Conservation (phyloP, 2,797 vertebrate species). For the Enteromius unitaeniatus region DNA sequence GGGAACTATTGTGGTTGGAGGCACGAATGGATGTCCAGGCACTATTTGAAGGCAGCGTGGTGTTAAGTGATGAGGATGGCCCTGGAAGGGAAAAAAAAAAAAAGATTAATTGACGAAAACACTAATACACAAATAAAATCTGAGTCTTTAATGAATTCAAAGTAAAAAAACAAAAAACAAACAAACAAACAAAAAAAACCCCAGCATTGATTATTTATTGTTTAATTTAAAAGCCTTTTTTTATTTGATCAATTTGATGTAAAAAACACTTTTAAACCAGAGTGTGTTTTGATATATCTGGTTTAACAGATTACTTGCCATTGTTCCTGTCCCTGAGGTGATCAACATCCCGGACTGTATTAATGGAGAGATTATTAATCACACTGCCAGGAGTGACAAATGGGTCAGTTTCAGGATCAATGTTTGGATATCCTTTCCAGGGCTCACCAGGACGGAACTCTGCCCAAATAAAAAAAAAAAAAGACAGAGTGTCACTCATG, state of each 20-base stretch:
- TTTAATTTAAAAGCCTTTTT: not conserved
- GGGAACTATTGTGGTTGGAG: conserved; percentile 99
- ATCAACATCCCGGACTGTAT: conserved; percentile 99
- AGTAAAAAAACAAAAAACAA: too few relatives aligned
- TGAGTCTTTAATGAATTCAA: too few relatives aligned
- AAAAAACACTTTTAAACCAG: not conserved
- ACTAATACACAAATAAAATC: not conserved
- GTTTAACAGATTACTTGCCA: conserved; percentile 75
- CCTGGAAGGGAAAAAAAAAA: conserved; percentile 72
- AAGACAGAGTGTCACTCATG: not conserved
- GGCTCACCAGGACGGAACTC: conserved; percentile 99
- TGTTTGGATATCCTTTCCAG: conserved; percentile 99
- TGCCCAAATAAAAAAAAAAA: conserved; percentile 62
- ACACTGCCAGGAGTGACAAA: conserved; percentile 99
- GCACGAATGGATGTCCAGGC: conserved; percentile 99
- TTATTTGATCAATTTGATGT: not conserved
- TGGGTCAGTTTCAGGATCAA: conserved; percentile 99
- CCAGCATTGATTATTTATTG: too few relatives aligned
- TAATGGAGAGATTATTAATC: conserved; percentile 98
- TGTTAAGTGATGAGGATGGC: conserved; percentile 99
- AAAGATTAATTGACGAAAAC: not conserved
- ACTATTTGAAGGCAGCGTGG: conserved; percentile 99
- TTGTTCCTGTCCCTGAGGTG: conserved; percentile 99
- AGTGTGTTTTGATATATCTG: not conserved
- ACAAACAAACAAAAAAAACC: too few relatives aligned